Percentiles rank a stretch among this genome's conserved stretches.
Evolutionary conservation across 2,888 invertebrate genomes (phyloP).

Genomic region (Watsonalla binaria): DNA sequence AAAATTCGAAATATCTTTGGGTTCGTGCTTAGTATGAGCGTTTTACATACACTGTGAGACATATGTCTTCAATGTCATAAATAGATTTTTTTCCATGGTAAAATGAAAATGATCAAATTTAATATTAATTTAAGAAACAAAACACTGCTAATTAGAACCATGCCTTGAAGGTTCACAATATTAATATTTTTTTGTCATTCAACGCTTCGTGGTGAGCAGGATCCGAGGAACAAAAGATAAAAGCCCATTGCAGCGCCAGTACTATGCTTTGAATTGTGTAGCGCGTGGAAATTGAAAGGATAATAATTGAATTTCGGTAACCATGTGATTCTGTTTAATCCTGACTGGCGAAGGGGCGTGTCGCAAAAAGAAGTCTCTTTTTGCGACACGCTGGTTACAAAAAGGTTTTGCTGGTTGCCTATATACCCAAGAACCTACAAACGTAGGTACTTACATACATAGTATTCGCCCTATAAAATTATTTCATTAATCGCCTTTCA

Average conservation of each 20-base stretch:
- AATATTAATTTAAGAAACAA: no score
- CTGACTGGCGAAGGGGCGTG: conserved; percentile 11
- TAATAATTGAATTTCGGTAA: conserved; percentile 54
- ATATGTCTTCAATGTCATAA: no score
- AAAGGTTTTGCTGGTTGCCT: neutral
- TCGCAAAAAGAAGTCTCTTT: no score
- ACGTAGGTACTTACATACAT: neutral
- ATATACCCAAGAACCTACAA: neutral
- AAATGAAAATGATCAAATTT: no score
- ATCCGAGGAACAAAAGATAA: neutral
- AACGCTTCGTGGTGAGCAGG: neutral
- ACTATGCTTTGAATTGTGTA: neutral
- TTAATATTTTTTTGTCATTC: neutral
- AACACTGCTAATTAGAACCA: no score
- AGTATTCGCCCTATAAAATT: no score
- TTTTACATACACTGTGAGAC: no score
- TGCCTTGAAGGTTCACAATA: neutral
- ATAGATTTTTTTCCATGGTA: no score
- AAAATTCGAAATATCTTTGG: no score
- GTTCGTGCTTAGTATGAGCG: no score
- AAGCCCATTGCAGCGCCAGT: neutral
- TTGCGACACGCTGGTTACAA: conserved; percentile 3
- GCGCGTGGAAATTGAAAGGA: conserved; percentile 44
- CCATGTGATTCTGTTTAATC: conserved; percentile 27
- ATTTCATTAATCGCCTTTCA: no score